Conservation (phyloP, 2,888 invertebrate genomes). For the Eurois occulta region DNA sequence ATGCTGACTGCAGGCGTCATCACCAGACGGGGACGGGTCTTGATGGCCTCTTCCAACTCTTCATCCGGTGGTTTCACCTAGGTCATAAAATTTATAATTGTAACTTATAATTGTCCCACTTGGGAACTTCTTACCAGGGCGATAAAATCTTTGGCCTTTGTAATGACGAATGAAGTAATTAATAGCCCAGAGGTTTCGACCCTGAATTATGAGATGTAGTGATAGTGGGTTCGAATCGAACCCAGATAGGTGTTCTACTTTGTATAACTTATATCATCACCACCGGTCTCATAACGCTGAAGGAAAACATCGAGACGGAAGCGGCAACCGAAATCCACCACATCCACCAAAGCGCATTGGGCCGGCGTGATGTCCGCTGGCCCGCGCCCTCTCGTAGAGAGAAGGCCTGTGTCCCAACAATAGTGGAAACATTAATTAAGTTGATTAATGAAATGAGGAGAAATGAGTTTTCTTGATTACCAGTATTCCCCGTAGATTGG, state of each 20-base stretch:
- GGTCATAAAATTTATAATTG: not conserved
- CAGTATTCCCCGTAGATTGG: not conserved
- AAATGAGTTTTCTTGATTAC: not conserved
- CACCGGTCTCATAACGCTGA: not conserved
- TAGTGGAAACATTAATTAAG: too few relatives aligned
- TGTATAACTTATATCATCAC: not conserved
- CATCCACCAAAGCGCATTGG: too few relatives aligned
- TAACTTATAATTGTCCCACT: not conserved
- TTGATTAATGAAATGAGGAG: not conserved
- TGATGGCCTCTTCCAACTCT: conserved; percentile 67
- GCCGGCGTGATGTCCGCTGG: too few relatives aligned
- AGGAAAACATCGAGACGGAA: not conserved
- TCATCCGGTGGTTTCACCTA: conserved; percentile 61
- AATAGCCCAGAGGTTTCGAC: not conserved
- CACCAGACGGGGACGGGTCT: conserved; percentile 77
- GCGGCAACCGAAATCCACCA: too few relatives aligned
- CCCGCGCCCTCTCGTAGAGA: too few relatives aligned
- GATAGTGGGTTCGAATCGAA: not conserved
- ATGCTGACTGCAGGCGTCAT: conserved; percentile 80
- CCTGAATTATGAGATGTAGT: not conserved
- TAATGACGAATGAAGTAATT: not conserved
- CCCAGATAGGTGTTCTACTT: not conserved
- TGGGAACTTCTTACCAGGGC: not conserved
- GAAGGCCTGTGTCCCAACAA: too few relatives aligned
- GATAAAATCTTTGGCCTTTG: not conserved